Evolutionary conservation across 2,888 invertebrate species (phyloP).

Genomic region (Melinopterus prodromus): DNA sequence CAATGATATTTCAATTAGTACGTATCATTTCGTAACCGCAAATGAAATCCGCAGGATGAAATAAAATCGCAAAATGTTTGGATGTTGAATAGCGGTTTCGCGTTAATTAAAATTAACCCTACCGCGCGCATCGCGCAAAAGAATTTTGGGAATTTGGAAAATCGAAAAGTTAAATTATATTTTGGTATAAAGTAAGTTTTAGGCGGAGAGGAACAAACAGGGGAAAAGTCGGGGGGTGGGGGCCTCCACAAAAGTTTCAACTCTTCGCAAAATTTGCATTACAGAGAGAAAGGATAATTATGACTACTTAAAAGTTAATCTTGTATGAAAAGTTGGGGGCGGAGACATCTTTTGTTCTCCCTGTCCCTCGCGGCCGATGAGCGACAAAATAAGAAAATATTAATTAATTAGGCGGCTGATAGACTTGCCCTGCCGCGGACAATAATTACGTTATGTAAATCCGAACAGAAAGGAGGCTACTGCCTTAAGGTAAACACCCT

Average conservation of each 20-base stretch:
- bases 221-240: neutral
- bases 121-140: neutral
- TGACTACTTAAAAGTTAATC: constrained; percentile 26
- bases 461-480: neutral
- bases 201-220: neutral
- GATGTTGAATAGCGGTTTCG: neutral
- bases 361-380: constrained; percentile 7
- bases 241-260: neutral
- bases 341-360: constrained; percentile 22
- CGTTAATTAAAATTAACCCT: neutral
- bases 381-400: neutral
- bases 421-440: neutral
- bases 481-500: neutral
- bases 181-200: neutral
- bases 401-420: neutral
- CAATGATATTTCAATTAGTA: neutral
- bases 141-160: neutral
- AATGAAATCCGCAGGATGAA: neutral
- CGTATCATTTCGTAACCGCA: neutral
- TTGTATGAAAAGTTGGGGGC: constrained; percentile 25
- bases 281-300: constrained; percentile 21
- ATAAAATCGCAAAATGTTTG: neutral
- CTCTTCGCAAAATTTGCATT: constrained; percentile 12
- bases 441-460: neutral
- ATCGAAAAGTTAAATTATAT: neutral